phyloP scores from a whole-genome alignment of 2,888 invertebrate species.

The Hydropsyche betteni region DNA sequence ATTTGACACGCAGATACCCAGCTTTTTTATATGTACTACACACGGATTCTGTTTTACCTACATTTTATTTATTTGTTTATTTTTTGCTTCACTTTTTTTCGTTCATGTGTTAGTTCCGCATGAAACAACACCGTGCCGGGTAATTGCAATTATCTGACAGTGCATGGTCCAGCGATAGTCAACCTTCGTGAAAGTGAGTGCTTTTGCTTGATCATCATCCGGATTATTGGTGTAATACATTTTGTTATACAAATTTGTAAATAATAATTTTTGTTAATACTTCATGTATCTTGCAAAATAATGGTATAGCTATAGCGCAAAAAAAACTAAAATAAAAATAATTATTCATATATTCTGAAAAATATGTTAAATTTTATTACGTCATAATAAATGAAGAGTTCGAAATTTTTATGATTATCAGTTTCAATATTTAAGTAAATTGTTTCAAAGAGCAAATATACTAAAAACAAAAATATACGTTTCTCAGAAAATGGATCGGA shows the following conservation, averaged over 20 bases:
- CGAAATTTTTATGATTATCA: not conserved
- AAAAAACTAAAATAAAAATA: too few species aligned
- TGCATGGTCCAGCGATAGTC: slow-evolving; percentile 23
- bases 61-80: slow-evolving; percentile 43
- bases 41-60: slow-evolving; percentile 37
- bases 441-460: slow-evolving; percentile 38
- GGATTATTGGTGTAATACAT: too few species aligned
- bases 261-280: too few species aligned
- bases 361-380: too few species aligned
- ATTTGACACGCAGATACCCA: slow-evolving; percentile 25
- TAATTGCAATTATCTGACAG: slow-evolving; percentile 45
- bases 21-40: slow-evolving; percentile 16
- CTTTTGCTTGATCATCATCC: not conserved
- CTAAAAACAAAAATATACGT: slow-evolving; percentile 39
- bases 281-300: too few species aligned
- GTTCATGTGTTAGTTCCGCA: slow-evolving; percentile 45
- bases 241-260: too few species aligned
- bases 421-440: slow-evolving; percentile 35
- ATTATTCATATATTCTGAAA: too few species aligned
- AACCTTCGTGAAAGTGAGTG: slow-evolving; percentile 16
- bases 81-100: slow-evolving; percentile 8
- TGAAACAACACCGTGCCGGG: slow-evolving; percentile 46
- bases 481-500: slow-evolving; percentile 34
- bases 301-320: too few species aligned
- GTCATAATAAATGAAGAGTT: too few species aligned